Evolutionary conservation across 2,113 vertebrate species (phyloP).

Genomic region (Scomber japonicus): DNA sequence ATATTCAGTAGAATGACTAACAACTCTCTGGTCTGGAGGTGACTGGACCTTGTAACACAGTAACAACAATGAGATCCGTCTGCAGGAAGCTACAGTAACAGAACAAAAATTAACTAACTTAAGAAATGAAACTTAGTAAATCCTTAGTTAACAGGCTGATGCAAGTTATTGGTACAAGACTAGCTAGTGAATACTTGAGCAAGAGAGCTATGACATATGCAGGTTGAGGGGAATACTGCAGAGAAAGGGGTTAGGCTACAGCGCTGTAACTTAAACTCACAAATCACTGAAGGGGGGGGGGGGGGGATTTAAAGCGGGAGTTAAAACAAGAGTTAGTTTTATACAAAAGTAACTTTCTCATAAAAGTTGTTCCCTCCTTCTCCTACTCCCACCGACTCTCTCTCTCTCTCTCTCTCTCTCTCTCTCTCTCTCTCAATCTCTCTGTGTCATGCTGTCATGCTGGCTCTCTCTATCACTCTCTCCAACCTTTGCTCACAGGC

Average conservation of each 20-base stretch:
- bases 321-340: slow-evolving; percentile 57
- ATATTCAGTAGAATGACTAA: slow-evolving; percentile 35
- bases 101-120: slow-evolving; percentile 35
- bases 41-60: slow-evolving; percentile 38
- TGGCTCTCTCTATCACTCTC: neutral
- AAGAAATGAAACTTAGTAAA: slow-evolving; percentile 53
- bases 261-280: slow-evolving; percentile 67
- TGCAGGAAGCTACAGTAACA: slow-evolving; percentile 62
- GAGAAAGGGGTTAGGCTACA: slow-evolving; percentile 27
- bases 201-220: slow-evolving; percentile 36
- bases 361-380: slow-evolving; percentile 43
- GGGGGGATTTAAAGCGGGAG: slow-evolving; percentile 59
- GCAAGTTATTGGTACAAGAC: slow-evolving; percentile 50
- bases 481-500: neutral
- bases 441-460: neutral
- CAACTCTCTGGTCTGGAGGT: slow-evolving; percentile 12
- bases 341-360: slow-evolving; percentile 73
- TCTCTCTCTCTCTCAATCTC: neutral
- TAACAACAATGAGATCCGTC: slow-evolving; percentile 45
- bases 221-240: slow-evolving; percentile 32
- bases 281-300: slow-evolving; percentile 49
- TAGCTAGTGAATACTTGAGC: slow-evolving; percentile 52
- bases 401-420: neutral
- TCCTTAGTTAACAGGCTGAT: slow-evolving; percentile 30
- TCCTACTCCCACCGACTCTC: slow-evolving; percentile 43